These are phyloP conservation scores for Neolamprologus caudopunctatus DNA, from an alignment of 2,113 vertebrate species.

Conservation along the genomic window DNA sequence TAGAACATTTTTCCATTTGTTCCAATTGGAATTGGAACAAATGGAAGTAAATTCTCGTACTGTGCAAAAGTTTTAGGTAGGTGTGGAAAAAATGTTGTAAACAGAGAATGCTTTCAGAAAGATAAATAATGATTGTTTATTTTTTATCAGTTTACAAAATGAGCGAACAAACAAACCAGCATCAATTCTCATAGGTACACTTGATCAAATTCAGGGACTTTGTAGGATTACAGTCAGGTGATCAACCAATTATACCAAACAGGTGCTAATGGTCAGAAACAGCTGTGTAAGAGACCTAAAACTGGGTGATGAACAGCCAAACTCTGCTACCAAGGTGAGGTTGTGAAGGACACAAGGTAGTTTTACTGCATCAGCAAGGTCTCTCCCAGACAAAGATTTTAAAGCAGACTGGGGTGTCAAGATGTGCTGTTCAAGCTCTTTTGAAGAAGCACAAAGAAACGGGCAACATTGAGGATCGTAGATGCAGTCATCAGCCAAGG, in stretches of 20 bases:
- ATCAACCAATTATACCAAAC: neutral
- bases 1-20: neutral
- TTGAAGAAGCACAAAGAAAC: neutral
- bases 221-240: neutral
- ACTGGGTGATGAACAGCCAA: neutral
- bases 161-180: neutral
- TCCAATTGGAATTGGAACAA: neutral
- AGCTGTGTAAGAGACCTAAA: neutral
- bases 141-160: neutral
- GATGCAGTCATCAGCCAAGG: fast-evolving
- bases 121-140: neutral
- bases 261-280: neutral
- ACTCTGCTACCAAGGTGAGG: neutral
- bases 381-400: neutral
- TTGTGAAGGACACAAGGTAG: neutral
- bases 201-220: neutral
- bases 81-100: neutral
- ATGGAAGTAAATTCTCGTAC: neutral
- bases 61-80: fast-evolving
- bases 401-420: neutral
- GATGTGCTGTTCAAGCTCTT: neutral
- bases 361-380: neutral
- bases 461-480: neutral
- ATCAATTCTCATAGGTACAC: neutral
- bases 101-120: neutral